Evolutionary conservation across 2,888 invertebrate species (phyloP).

Genomic region (Drosophila rubida): DNA sequence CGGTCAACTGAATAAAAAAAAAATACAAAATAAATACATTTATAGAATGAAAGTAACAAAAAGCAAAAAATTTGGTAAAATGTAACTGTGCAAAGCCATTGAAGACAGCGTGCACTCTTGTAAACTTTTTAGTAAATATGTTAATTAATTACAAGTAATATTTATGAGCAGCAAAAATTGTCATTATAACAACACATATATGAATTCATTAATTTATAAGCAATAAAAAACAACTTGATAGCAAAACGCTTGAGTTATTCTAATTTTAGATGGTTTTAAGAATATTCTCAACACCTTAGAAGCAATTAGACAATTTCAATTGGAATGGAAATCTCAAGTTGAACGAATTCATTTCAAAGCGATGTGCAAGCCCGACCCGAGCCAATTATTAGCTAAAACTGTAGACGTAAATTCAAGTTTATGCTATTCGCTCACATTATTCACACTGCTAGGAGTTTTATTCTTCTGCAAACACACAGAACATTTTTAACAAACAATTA

Average conservation of each 20-base stretch:
- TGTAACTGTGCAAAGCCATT: constrained; percentile 58
- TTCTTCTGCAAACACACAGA: constrained; percentile 1
- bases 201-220: constrained; percentile 58
- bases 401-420: constrained; percentile 6
- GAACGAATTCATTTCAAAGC: constrained; percentile 15
- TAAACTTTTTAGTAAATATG: constrained; percentile 71
- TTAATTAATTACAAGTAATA: constrained; percentile 59
- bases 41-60: constrained; percentile 10
- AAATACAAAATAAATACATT: constrained; percentile 29
- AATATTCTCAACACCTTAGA: constrained; percentile 7
- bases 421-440: not conserved
- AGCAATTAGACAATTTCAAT: constrained; percentile 2
- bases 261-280: constrained; percentile 21
- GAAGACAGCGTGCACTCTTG: constrained; percentile 54
- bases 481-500: not conserved
- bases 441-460: not conserved
- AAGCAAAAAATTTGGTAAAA: constrained; percentile 60
- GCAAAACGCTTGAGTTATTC: constrained; percentile 45
- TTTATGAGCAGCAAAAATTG: constrained; percentile 28
- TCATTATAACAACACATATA: constrained; percentile 47
- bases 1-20: constrained; percentile 42
- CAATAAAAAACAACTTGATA: constrained; percentile 40
- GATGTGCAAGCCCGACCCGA: constrained; percentile 41
- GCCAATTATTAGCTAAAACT: constrained; percentile 50
- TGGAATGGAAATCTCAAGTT: constrained; percentile 9